phyloP scores from a whole-genome alignment of 2,113 vertebrate species.

The Neodontobutis hainanensis region DNA sequence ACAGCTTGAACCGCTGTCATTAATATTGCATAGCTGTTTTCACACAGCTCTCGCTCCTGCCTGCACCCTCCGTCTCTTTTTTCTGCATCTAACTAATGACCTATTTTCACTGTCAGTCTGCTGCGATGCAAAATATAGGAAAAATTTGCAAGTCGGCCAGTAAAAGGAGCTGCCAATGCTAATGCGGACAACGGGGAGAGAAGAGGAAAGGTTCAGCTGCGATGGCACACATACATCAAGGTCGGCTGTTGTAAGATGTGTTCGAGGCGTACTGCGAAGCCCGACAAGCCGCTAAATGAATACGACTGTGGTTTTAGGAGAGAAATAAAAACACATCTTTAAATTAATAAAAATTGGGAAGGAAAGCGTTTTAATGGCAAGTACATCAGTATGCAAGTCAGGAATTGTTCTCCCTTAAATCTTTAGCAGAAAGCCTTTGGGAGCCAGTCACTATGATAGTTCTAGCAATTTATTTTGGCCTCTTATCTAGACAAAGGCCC shows the following conservation, averaged over 20 bases:
- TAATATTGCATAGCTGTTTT: conserved; percentile 70
- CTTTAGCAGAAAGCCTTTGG: conserved; percentile 40
- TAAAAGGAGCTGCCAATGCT: conserved; percentile 63
- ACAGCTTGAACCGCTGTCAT: conserved; percentile 57
- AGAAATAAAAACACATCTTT: conserved; percentile 22
- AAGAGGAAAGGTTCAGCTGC: conserved; percentile 34
- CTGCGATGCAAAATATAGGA: conserved; percentile 54
- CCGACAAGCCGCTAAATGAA: conserved; percentile 8
- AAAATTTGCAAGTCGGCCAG: conserved; percentile 35
- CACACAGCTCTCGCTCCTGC: conserved; percentile 59
- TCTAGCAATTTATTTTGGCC: conserved; percentile 66
- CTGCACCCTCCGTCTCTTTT: conserved; percentile 45
- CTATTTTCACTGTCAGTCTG: conserved; percentile 74
- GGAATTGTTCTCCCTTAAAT: conserved; percentile 45
- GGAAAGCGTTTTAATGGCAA: conserved; percentile 14
- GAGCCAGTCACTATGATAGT: conserved; percentile 58
- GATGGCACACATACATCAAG: conserved; percentile 46
- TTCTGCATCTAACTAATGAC: conserved; percentile 73
- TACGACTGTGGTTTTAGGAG: conserved; percentile 5
- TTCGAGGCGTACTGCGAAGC: not conserved
- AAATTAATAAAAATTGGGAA: not conserved
- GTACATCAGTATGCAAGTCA: conserved; percentile 60
- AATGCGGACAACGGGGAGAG: conserved; percentile 50
- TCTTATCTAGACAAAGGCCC: conserved; percentile 73
- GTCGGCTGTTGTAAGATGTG: conserved; percentile 45